Evolutionary conservation across 2,797 vertebrate species (phyloP).

Genomic region (Pristis pectinata): DNA sequence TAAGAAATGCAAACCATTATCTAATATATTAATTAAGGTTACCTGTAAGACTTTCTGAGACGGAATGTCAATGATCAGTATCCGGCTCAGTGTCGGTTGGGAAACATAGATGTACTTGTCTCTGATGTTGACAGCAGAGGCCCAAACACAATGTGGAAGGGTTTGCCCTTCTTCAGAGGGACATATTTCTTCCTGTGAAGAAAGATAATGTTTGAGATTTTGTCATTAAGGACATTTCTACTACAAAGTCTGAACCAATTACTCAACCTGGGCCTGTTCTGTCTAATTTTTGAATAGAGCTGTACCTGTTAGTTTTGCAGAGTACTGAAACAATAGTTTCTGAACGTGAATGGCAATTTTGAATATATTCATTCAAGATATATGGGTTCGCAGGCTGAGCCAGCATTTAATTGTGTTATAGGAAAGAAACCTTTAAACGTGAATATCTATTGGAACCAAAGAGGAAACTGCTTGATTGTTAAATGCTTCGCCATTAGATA

Average conservation of each 20-base stretch:
- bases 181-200: constrained; percentile 82
- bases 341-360: background rate
- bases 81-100: constrained; percentile 76
- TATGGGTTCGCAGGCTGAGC: too few relatives aligned
- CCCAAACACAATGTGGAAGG: constrained; percentile 76
- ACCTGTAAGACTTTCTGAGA: constrained; percentile 89
- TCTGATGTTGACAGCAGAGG: constrained; percentile 80
- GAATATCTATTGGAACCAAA: background rate
- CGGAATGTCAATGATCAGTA: constrained; percentile 81
- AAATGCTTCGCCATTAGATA: background rate
- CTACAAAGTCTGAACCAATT: background rate
- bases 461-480: background rate
- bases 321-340: background rate
- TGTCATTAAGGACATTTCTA: background rate
- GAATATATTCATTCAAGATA: too few relatives aligned
- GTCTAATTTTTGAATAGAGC: background rate
- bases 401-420: background rate
- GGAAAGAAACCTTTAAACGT: background rate
- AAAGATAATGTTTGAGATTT: constrained; percentile 13
- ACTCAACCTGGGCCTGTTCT: background rate
- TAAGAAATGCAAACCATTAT: background rate
- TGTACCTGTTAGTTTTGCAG: background rate
- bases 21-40: constrained; percentile 38
- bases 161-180: constrained; percentile 63
- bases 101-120: constrained; percentile 84